A percentile compares a stretch with the other conserved stretches of the same genome.
Evolutionary conservation across 2,888 invertebrate genomes (phyloP).

Genomic region (Eristalis intricaria): DNA sequence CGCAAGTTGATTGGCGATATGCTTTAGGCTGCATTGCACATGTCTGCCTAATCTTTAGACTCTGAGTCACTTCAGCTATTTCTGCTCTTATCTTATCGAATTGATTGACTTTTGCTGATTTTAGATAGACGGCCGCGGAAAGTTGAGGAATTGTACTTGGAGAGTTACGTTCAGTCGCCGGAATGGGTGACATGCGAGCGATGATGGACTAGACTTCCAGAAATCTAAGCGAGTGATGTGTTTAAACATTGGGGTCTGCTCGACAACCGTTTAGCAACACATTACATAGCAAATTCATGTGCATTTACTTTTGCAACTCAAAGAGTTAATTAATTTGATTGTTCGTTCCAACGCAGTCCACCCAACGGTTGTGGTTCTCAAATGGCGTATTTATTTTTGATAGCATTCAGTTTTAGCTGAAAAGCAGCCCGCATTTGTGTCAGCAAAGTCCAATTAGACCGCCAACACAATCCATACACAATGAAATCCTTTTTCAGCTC

Average conservation of each 20-base stretch:
- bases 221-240: too few relatives aligned
- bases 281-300: neutral
- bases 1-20: neutral
- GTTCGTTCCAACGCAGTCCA: neutral
- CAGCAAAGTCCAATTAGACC: neutral
- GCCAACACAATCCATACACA: neutral
- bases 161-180: too few relatives aligned
- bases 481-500: neutral
- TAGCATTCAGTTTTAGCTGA: neutral
- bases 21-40: neutral
- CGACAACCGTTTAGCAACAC: too few relatives aligned
- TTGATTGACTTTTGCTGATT: neutral
- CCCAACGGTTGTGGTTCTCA: neutral
- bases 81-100: neutral
- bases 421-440: neutral
- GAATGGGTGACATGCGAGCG: too few relatives aligned
- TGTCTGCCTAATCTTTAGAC: neutral
- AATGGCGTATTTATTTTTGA: neutral
- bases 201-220: too few relatives aligned
- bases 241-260: neutral
- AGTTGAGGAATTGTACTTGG: too few relatives aligned
- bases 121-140: neutral
- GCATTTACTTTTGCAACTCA: neutral
- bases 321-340: neutral
- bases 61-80: neutral